Conservation (phyloP, 2,797 vertebrate genomes). For the Natrix natrix region DNA sequence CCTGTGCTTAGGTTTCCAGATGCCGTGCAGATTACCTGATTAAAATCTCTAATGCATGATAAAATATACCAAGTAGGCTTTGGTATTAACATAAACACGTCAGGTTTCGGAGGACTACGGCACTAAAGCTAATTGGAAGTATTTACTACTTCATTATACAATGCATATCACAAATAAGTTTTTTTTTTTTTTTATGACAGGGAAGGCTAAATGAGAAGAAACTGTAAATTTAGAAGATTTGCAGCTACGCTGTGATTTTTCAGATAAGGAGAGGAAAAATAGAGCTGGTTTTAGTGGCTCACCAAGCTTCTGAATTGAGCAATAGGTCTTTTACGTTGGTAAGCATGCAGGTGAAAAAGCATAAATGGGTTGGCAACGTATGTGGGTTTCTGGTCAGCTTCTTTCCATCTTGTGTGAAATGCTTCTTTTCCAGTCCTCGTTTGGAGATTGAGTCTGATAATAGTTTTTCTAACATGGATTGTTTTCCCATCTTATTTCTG, state of each 20-base stretch:
- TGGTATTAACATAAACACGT: conserved; percentile 75
- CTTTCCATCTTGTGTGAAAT: conserved; percentile 32
- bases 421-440: not conserved
- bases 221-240: conserved; percentile 53
- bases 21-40: conserved; percentile 79
- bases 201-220: conserved; percentile 59
- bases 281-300: conserved; percentile 30
- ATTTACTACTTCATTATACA: conserved; percentile 67
- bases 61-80: conserved; percentile 75
- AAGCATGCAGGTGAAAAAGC: not conserved
- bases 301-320: conserved; percentile 27
- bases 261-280: conserved; percentile 26
- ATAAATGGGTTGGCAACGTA: not conserved
- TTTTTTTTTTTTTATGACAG: conserved; percentile 43
- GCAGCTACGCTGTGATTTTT: conserved; percentile 19
- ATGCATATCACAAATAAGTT: conserved; percentile 63
- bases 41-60: conserved; percentile 80
- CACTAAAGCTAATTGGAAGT: conserved; percentile 73
- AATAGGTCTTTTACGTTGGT: conserved; percentile 5
- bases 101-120: conserved; percentile 63
- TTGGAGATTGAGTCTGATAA: not conserved
- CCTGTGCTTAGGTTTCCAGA: conserved; percentile 78
- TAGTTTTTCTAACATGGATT: not conserved
- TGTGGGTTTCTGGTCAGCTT: conserved; percentile 14
- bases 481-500: not conserved